phyloP scores from a whole-genome alignment of 2,888 invertebrate genomes.

The Xylocampa areola region DNA sequence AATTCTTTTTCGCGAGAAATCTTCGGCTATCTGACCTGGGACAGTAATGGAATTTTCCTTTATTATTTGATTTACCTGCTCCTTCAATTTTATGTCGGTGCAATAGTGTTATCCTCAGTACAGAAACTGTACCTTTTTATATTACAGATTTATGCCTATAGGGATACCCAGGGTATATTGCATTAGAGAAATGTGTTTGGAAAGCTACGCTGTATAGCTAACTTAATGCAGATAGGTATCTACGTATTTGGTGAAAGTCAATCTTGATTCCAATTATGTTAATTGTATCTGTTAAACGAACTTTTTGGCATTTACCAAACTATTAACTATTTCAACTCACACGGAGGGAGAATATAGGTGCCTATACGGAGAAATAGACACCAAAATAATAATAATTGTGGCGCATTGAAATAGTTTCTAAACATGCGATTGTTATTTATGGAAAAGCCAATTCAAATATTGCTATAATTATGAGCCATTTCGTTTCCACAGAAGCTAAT shows the following conservation, averaged over 20 bases:
- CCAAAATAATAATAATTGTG: constrained; percentile 74
- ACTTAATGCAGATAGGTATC: no score
- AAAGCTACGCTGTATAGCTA: no score
- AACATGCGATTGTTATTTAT: constrained; percentile 83
- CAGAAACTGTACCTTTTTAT: constrained; percentile 65
- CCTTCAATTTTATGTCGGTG: constrained; percentile 81
- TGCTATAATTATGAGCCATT: constrained; percentile 85
- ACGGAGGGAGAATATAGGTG: constrained; percentile 42
- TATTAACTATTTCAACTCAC: constrained; percentile 36
- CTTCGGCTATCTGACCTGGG: constrained; percentile 78
- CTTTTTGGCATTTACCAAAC: constrained; percentile 26
- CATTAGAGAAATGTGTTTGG: no score
- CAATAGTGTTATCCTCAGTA: constrained; percentile 78
- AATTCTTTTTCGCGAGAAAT: constrained; percentile 78
- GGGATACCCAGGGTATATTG: no score
- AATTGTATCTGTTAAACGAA: constrained; percentile 31
- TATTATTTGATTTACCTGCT: constrained; percentile 87
- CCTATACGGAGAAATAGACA: constrained; percentile 63
- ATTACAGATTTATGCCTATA: no score
- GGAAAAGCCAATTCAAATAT: constrained; percentile 83
- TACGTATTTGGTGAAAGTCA: neutral
- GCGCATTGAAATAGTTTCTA: constrained; percentile 78
- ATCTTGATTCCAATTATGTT: constrained; percentile 19
- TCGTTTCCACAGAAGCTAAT: constrained; percentile 79
- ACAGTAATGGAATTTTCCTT: constrained; percentile 85